Percentiles rank a stretch among this genome's conserved stretches.
Conservation (phyloP, 2,888 invertebrate genomes). For the Pandemis cinnamomeana region DNA sequence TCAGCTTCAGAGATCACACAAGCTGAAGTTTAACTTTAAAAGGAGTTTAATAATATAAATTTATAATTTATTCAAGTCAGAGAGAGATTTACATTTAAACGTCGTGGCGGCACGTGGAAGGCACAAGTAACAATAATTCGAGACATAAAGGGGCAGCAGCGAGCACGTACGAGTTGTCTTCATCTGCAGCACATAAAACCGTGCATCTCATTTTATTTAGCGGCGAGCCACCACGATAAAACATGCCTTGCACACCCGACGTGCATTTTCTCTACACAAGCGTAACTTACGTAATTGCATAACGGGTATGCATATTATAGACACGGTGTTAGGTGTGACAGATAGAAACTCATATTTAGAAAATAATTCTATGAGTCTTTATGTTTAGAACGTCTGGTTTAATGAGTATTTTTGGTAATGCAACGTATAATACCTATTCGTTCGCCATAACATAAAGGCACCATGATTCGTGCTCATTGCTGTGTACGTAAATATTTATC, state of each 20-base stretch:
- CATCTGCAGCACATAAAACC: conserved; percentile 54
- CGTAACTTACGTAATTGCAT: not conserved
- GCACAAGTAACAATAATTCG: conserved; percentile 57
- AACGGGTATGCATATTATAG: not conserved
- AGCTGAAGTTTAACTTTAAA: not conserved
- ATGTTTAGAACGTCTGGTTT: too few relatives aligned
- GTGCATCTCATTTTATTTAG: conserved; percentile 52
- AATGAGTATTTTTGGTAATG: too few relatives aligned
- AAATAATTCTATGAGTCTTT: too few relatives aligned
- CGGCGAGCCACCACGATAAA: conserved; percentile 20
- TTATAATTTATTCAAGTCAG: conserved; percentile 54
- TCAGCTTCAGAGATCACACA: not conserved
- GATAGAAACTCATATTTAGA: not conserved
- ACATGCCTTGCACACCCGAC: conserved; percentile 13
- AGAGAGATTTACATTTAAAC: conserved; percentile 59
- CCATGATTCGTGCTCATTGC: not conserved
- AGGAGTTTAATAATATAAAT: conserved; percentile 9
- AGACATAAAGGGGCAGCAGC: conserved; percentile 54
- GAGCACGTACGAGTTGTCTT: conserved; percentile 59
- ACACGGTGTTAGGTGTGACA: not conserved
- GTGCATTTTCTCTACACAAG: conserved; percentile 1
- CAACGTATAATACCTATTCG: not conserved
- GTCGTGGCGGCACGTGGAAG: conserved; percentile 56
- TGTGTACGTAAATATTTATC: not conserved
- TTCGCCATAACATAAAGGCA: too few relatives aligned